Evolutionary conservation across 2,797 vertebrate species (phyloP).

Genomic region (Triplophysa bombifrons): DNA sequence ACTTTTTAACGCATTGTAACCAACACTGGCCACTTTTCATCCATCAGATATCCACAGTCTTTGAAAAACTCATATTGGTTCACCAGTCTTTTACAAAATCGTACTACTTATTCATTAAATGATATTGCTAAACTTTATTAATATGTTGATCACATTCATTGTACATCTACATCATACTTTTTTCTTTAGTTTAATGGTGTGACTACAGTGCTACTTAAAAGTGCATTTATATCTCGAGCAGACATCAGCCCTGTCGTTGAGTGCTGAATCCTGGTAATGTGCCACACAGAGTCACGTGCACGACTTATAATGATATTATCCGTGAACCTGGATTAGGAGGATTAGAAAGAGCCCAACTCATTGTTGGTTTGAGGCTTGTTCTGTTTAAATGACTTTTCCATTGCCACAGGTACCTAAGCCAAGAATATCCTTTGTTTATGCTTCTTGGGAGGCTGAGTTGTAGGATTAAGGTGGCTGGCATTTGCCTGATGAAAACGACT

Average conservation of each 20-base stretch:
- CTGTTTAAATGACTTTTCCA: conserved; percentile 56
- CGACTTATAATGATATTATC: conserved; percentile 43
- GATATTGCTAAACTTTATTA: no score
- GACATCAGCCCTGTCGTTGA: conserved; percentile 7
- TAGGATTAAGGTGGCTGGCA: conserved; percentile 73
- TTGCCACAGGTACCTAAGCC: conserved; percentile 71
- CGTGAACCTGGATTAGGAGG: conserved; percentile 43
- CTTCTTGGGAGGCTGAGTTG: conserved; percentile 65
- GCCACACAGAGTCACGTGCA: conserved; percentile 5
- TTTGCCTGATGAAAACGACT: conserved; percentile 79
- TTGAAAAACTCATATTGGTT: no score
- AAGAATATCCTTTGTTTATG: conserved; percentile 72
- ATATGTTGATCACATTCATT: no score
- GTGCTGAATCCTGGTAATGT: conserved; percentile 14
- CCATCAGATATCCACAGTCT: no score
- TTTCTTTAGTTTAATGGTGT: not conserved
- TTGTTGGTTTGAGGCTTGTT: conserved; percentile 38
- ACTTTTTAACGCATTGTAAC: no score
- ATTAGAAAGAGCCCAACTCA: conserved; percentile 41
- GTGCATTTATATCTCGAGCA: conserved; percentile 3
- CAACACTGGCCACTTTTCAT: no score
- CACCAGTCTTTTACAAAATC: no score
- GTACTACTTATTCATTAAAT: no score
- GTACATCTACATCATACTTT: no score
- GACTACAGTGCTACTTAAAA: not conserved